Evolutionary conservation across 2,797 vertebrate species (phyloP).

Genomic region (Ispidina picta): DNA sequence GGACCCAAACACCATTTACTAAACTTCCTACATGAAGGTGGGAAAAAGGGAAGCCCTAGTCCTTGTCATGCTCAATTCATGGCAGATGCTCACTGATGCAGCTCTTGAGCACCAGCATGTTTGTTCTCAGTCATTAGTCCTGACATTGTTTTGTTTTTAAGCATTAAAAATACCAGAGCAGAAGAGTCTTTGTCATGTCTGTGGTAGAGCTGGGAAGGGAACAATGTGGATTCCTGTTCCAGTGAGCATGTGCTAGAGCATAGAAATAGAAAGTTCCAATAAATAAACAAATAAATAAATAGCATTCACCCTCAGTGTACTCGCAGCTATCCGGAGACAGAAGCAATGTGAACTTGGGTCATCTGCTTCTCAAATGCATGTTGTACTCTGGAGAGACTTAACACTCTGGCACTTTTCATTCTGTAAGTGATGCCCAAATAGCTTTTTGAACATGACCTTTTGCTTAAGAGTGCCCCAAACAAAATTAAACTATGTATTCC

Average conservation of each 20-base stretch:
- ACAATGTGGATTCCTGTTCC: not conserved
- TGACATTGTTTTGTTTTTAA: not conserved
- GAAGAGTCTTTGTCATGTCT: not conserved
- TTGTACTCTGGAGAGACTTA: not conserved
- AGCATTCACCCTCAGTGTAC: not conserved
- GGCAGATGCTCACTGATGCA: not conserved
- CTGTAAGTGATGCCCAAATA: not conserved
- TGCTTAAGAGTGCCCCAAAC: not conserved
- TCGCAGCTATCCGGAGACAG: not conserved
- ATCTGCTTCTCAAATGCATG: not conserved
- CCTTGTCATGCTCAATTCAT: not conserved
- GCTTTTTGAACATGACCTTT: not conserved
- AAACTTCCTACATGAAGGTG: not conserved
- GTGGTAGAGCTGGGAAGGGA: not conserved
- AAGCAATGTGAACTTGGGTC: not conserved
- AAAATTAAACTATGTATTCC: not conserved
- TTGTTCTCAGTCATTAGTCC: not conserved
- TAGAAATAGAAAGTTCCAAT: not conserved
- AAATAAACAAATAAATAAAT: conserved; percentile 33
- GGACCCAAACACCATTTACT: not conserved
- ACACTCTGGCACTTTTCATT: not conserved
- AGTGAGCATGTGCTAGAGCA: not conserved
- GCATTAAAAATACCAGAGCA: not conserved
- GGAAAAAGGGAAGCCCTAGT: not conserved
- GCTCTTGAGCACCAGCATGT: not conserved